Evolutionary conservation across 2,797 vertebrate species (phyloP).

Genomic region (Hephaestus fuliginosus): DNA sequence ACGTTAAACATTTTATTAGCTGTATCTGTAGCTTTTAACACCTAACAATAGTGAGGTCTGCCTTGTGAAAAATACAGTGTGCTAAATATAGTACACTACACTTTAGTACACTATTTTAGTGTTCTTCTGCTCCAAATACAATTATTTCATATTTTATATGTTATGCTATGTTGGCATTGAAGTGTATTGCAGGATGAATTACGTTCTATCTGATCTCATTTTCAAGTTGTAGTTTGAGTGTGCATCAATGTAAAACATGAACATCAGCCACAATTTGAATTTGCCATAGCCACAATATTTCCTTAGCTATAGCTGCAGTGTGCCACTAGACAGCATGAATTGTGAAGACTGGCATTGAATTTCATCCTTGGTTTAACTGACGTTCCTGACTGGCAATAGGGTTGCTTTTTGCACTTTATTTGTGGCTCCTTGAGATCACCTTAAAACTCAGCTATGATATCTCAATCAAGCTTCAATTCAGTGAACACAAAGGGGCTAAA

Average conservation of each 20-base stretch:
- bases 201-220: neutral
- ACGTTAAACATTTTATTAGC: too few species aligned
- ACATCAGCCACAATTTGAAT: neutral
- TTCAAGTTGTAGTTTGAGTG: neutral
- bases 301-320: neutral
- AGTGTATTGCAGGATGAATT: neutral
- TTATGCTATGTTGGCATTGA: too few species aligned
- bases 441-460: constrained; percentile 15
- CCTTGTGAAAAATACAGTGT: too few species aligned
- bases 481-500: constrained; percentile 43
- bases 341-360: neutral
- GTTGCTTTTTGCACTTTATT: constrained; percentile 1
- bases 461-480: constrained; percentile 30
- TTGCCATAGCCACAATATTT: neutral
- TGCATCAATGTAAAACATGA: neutral
- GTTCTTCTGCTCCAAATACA: too few species aligned
- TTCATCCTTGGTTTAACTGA: neutral
- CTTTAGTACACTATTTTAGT: too few species aligned
- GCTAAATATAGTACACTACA: too few species aligned
- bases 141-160: too few species aligned
- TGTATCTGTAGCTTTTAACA: too few species aligned
- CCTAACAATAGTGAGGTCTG: too few species aligned
- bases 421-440: neutral
- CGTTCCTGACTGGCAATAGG: neutral
- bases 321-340: neutral